Conservation (phyloP, 2,797 vertebrate genomes). For the Tadarida brasiliensis region DNA sequence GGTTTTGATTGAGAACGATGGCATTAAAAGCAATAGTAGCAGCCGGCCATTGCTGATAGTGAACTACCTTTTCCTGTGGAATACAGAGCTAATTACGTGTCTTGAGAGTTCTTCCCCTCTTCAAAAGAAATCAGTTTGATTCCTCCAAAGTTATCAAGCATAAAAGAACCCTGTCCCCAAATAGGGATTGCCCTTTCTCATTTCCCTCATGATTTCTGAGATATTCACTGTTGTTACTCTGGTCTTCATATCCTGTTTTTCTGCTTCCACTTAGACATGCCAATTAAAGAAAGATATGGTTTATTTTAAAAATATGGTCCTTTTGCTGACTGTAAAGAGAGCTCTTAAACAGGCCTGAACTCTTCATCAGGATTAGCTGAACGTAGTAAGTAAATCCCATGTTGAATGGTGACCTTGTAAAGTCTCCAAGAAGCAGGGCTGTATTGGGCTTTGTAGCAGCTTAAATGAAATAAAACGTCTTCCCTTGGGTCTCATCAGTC, state of each 20-base stretch:
- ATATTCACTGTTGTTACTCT: constrained; percentile 58
- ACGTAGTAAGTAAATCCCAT: constrained; percentile 60
- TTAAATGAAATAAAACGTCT: constrained; percentile 61
- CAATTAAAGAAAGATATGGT: constrained; percentile 77
- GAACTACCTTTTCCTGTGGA: constrained; percentile 61
- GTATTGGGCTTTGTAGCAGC: neutral
- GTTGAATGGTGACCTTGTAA: constrained; percentile 71
- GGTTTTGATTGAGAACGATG: constrained; percentile 61
- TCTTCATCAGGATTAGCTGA: constrained; percentile 71
- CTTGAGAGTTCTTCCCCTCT: constrained; percentile 59
- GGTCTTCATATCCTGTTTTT: constrained; percentile 71
- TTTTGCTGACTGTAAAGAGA: constrained; percentile 62
- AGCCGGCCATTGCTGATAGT: neutral
- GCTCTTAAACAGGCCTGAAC: constrained; percentile 67
- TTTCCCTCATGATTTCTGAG: constrained; percentile 67
- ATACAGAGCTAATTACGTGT: constrained; percentile 50
- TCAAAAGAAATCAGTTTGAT: constrained; percentile 69
- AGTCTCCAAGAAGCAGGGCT: constrained; percentile 51
- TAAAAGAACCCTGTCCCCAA: neutral
- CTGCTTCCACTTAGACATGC: constrained; percentile 74
- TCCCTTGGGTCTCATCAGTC: constrained; percentile 8
- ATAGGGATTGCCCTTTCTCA: neutral
- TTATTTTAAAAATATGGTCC: constrained; percentile 78
- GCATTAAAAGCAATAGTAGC: neutral
- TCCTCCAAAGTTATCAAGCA: constrained; percentile 64